These are phyloP conservation scores for Cantharis rufa DNA, from an alignment of 2,888 invertebrate genomes.

Conservation along the genomic window DNA sequence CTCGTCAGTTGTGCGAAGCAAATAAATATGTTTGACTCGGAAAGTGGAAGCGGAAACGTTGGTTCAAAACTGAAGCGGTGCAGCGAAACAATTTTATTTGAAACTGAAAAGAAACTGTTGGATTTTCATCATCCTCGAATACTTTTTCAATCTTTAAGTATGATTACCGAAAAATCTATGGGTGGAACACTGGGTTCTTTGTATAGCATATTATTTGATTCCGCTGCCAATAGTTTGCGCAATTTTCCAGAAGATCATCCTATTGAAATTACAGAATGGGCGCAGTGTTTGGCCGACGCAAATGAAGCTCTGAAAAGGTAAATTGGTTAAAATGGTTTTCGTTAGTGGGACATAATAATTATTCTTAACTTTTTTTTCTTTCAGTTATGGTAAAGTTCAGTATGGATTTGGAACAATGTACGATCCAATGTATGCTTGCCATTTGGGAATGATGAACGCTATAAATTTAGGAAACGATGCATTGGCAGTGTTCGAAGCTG, in stretches of 20 bases:
- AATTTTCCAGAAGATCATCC: constrained; percentile 43
- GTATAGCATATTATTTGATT: constrained; percentile 75
- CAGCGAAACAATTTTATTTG: constrained; percentile 46
- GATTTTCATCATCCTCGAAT: constrained; percentile 44
- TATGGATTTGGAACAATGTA: constrained; percentile 71
- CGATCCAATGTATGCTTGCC: constrained; percentile 48
- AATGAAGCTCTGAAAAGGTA: constrained; percentile 57
- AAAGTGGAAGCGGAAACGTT: constrained; percentile 77
- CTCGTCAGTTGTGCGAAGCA: constrained; percentile 64
- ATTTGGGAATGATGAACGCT: constrained; percentile 39
- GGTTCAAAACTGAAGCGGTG: constrained; percentile 57
- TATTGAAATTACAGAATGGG: constrained; percentile 53
- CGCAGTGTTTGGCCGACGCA: constrained; percentile 56
- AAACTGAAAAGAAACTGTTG: constrained; percentile 40
- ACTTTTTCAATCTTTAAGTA: constrained; percentile 54
- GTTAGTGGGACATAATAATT: not conserved
- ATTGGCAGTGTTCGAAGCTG: constrained; percentile 44
- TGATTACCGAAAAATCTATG: constrained; percentile 70
- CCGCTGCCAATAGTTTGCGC: constrained; percentile 61
- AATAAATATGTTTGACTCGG: constrained; percentile 70
- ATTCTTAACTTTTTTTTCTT: constrained; percentile 13
- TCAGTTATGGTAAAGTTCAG: constrained; percentile 65
- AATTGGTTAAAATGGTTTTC: constrained; percentile 4
- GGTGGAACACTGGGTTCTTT: constrained; percentile 82
- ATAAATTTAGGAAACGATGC: constrained; percentile 30